Evolutionary conservation across 2,113 vertebrate genomes (phyloP), one percentile per base, ranked within the genome.

Genomic region (Pipra filicauda): DNA sequence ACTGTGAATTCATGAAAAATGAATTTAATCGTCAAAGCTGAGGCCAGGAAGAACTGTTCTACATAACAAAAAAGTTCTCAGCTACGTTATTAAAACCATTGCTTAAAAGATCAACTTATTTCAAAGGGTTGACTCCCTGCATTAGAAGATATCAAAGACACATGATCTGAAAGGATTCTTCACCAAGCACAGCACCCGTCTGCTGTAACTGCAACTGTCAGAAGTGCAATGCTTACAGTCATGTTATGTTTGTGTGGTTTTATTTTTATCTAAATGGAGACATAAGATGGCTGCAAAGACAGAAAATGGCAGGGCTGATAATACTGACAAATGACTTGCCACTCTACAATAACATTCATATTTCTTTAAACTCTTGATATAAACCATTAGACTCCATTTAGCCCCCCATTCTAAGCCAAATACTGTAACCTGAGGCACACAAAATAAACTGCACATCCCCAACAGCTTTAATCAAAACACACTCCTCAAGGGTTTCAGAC

Each of bases 41-140:
- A 92, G 90, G 86, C 85, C 55, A 93, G 88, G 89, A 82, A 93
- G 51, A 92, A 85, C 96, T 92, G 76, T 33, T 97, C 94, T 96
- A 95, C 89, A 95, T 97, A 97, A 98, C 95, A 95, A 97, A 97
- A 96, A 97, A 93, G 71, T 94, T 93, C 92, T 89, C 89, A 89
- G 85, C 66, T 73, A 64, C 93, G 95, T 97, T 97, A 97, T 93
- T 97, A 92, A 97, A 97, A 96, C 86, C 90, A 87, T 57, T 66
- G 86, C 96, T 96, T 81, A 93, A 97, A 67, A 78, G 64, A 92
- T 93, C 84, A 82, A 95, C 94, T 96, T 93, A 85, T 98, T 96
- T 97, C 95, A 97, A 93, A 97, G 91, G 64, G 69, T 79, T 89
- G 35, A 79, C 54, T 90, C 83, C 41, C 77, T 67, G 81, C 58